Evolutionary conservation across 2,888 invertebrate species (phyloP).

Genomic region (Carabus problematicus): DNA sequence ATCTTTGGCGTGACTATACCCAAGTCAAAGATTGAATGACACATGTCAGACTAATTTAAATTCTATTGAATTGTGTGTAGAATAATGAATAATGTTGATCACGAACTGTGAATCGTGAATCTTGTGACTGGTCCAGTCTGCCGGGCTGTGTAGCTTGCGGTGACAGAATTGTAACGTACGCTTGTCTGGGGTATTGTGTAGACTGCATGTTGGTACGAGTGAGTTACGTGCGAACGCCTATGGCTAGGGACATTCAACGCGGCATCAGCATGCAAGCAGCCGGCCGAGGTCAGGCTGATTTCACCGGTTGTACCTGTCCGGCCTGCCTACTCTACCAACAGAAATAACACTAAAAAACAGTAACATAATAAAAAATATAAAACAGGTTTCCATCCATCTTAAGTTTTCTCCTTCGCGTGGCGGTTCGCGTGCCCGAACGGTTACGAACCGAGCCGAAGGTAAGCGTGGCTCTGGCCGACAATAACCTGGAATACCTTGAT

Average conservation of each 20-base stretch:
- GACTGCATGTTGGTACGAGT: constrained; percentile 10
- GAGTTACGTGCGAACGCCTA: constrained; percentile 41
- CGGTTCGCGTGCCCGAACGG: constrained; percentile 40
- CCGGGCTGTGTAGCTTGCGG: not conserved
- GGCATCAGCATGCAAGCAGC: constrained; percentile 9
- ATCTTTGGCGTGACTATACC: too few relatives aligned
- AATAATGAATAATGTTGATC: too few relatives aligned
- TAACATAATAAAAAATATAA: constrained; percentile 30
- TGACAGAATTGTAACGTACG: constrained; percentile 32
- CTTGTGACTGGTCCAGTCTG: too few relatives aligned
- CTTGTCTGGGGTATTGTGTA: constrained; percentile 8
- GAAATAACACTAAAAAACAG: constrained; percentile 1
- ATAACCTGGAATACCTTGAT: constrained; percentile 38
- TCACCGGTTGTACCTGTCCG: constrained; percentile 19
- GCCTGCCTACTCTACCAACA: constrained; percentile 1
- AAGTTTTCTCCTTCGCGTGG: constrained; percentile 38
- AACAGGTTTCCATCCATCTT: constrained; percentile 34
- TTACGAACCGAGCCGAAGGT: constrained; percentile 31
- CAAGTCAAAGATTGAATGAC: too few relatives aligned
- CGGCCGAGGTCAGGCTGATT: constrained; percentile 38
- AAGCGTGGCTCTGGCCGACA: constrained; percentile 30
- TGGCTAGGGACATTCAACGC: constrained; percentile 21
- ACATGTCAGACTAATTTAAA: too few relatives aligned
- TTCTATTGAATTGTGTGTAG: too few relatives aligned
- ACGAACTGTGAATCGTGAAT: too few relatives aligned